A percentile compares a stretch with the other conserved stretches of the same genome.
These are phyloP conservation scores for Nephila pilipes DNA, from an alignment of 1,140 invertebrate species.

Conservation along the genomic window DNA sequence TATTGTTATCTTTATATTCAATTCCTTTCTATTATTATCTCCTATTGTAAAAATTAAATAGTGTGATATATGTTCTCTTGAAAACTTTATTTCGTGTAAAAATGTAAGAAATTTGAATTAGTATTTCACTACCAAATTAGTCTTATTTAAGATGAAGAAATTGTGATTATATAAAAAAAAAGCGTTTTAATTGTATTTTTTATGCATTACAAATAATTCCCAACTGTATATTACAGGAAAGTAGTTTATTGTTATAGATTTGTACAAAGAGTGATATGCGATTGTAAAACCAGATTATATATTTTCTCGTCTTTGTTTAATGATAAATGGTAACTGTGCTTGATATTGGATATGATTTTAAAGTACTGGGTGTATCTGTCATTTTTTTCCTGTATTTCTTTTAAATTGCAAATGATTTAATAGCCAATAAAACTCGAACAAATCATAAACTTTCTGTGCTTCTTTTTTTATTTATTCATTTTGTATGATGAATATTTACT, in stretches of 20 bases:
- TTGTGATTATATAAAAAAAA: background rate
- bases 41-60: too few species aligned
- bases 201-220: background rate
- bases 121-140: background rate
- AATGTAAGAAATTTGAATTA: background rate
- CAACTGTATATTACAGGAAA: background rate
- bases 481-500: background rate
- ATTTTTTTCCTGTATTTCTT: slow-evolving; percentile 1
- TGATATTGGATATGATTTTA: slow-evolving; percentile 22
- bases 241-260: background rate
- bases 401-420: slow-evolving; percentile 37
- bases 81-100: background rate
- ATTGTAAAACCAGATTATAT: slow-evolving; percentile 1
- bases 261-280: background rate
- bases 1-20: too few species aligned
- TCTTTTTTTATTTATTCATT: background rate
- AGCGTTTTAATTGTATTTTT: background rate
- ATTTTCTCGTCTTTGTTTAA: background rate
- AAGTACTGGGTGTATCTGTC: slow-evolving; percentile 35
- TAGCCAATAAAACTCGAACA: slow-evolving; percentile 70
- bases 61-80: background rate
- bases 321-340: background rate
- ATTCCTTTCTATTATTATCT: too few species aligned
- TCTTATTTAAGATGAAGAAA: background rate
- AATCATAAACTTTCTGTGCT: slow-evolving; percentile 34